Percentiles rank a stretch among this genome's conserved stretches.
These are phyloP conservation scores for Sebastes vulpes DNA, from an alignment of 2,797 vertebrate genomes.

Conservation along the genomic window DNA sequence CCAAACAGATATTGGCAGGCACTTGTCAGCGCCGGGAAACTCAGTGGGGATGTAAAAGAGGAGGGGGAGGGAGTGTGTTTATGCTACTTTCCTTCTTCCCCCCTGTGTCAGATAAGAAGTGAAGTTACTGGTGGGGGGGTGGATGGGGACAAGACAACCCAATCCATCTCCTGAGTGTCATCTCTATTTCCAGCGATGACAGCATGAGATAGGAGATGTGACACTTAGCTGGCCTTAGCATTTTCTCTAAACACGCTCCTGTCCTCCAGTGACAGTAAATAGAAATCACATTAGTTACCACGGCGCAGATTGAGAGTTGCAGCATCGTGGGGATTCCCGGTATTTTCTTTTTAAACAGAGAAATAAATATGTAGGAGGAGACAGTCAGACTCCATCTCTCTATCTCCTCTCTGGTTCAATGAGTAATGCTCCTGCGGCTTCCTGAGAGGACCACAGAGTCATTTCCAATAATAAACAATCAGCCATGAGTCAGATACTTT, in stretches of 20 bases:
- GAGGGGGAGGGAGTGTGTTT: conserved; percentile 41
- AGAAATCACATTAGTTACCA: conserved; percentile 4
- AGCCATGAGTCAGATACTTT: conserved; percentile 78
- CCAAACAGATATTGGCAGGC: conserved; percentile 33
- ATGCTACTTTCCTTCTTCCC: conserved; percentile 23
- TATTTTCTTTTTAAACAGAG: conserved; percentile 29
- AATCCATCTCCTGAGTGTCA: conserved; percentile 49
- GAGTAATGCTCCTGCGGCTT: conserved; percentile 70
- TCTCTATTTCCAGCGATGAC: conserved; percentile 68
- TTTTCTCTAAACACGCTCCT: conserved; percentile 16
- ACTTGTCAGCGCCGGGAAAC: conserved; percentile 46
- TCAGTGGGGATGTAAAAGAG: conserved; percentile 14
- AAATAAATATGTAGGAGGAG: conserved; percentile 49
- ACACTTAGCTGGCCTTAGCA: conserved; percentile 21
- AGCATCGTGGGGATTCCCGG: conserved; percentile 11
- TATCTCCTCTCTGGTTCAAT: conserved; percentile 45
- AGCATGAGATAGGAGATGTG: conserved; percentile 47
- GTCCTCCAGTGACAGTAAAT: conserved; percentile 4
- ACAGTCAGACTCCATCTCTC: conserved; percentile 32
- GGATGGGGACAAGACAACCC: conserved; percentile 18
- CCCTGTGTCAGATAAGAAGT: conserved; percentile 50
- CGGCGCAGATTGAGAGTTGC: not conserved
- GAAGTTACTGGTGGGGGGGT: conserved; percentile 16
- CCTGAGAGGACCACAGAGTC: conserved; percentile 62
- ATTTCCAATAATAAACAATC: conserved; percentile 71